These are phyloP conservation scores for Zaprionus capensis DNA, from an alignment of 1,140 invertebrate genomes.

Conservation along the genomic window DNA sequence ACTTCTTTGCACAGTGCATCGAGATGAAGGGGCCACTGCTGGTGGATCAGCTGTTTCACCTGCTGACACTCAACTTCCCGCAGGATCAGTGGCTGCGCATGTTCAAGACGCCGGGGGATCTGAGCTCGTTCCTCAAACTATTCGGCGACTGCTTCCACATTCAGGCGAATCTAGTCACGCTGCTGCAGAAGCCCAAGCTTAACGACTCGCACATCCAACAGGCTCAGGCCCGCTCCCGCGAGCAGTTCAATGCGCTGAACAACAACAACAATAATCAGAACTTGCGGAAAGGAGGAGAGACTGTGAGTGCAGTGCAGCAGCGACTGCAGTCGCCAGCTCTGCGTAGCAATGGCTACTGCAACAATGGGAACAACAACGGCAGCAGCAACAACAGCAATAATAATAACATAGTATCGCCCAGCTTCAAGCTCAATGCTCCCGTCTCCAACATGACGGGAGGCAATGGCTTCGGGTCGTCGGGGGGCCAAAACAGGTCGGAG, in stretches of 20 bases:
- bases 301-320: conserved; percentile 74
- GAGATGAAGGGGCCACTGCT: conserved; percentile 91
- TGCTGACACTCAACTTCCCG: conserved; percentile 91
- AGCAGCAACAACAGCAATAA: conserved; percentile 58
- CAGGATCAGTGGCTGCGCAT: conserved; percentile 91
- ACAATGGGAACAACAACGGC: conserved; percentile 37
- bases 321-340: conserved; percentile 66
- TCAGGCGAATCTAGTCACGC: conserved; percentile 93
- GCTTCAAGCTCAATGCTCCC: conserved; percentile 83
- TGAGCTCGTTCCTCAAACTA: conserved; percentile 94
- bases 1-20: conserved; percentile 91
- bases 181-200: conserved; percentile 90
- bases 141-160: conserved; percentile 96
- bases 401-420: conserved; percentile 74
- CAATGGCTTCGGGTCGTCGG: conserved; percentile 56
- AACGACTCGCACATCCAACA: conserved; percentile 85
- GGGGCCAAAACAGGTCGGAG: conserved; percentile 68
- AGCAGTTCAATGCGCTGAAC: conserved; percentile 81
- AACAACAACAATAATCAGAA: conserved; percentile 69
- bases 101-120: conserved; percentile 94
- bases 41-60: conserved; percentile 93
- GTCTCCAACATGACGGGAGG: conserved; percentile 73
- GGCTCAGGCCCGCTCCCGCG: conserved; percentile 79
- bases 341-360: conserved; percentile 66
- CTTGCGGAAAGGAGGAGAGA: background rate